Base-by-base conservation (phyloP, 2,113 vertebrate species). In the Myotis davidii region DNA sequence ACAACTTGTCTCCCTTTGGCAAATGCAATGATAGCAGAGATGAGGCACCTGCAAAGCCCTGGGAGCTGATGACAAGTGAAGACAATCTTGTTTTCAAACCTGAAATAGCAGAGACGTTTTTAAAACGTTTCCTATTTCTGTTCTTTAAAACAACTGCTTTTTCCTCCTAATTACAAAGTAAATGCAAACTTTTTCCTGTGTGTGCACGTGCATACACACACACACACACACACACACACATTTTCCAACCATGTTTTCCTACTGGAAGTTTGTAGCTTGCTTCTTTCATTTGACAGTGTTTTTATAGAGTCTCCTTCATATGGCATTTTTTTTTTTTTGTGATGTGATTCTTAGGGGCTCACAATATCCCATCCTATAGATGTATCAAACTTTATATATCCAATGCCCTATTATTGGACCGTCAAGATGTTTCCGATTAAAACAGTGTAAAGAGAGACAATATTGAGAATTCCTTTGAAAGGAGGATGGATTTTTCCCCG, bases 341-440 rank as follows among this genome's bases (percentile, higher is more conserved):
- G 65, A 86, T 16, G 67, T 50, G 34, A 61, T 59, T 93, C 52
- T 52, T 76, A 45, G 39, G 72, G 91, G 54, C 83, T 91, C 65
- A 39, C 50, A 48, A 69, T 32, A 87, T n/a, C 56, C 25, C 70
- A 64, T 73, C 72, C 59, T 21, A 74, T 0, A 54, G 48, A 86
- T 48, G 2, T 10, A 34, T 7, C 27, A 3, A 79, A 91, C 83
- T 94, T 77, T 93, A 93, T 67, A 65, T 78, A 89, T 64, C n/a
- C 76, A 89, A 76, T 27, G 17, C 4, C 2, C 39, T 54, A 39
- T 74, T 52, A 79, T 37, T 94, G 85, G 76, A 90, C 73, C 85
- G 88, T 90, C 90, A 94, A 81, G 56, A 94, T 83, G 79, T 94
- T 95, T 97, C 94, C 90, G 95, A 64, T 94, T 92, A 96, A 96